Evolutionary conservation across 2,888 invertebrate species (phyloP), one percentile per base, ranked within the genome.

Genomic region (Drosophila maculinotata): DNA sequence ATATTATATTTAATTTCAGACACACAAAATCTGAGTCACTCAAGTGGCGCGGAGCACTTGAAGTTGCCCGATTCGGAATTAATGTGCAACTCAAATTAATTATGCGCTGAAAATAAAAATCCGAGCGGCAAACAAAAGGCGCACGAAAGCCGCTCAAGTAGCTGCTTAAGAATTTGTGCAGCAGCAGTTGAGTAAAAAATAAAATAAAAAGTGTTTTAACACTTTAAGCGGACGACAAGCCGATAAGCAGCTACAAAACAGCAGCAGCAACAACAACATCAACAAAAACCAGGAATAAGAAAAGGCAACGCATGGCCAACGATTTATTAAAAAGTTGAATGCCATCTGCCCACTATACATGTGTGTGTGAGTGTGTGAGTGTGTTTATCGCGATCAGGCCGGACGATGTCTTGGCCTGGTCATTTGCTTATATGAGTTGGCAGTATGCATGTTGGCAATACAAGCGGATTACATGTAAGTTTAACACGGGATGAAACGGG

Each of bases 401-500:
- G 69, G 41, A 45, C 74, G 59, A 42, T 64, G 69, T 83, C 62
- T 71, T 80, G 84, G 76, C 73, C 79, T 71, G 84, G 87, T 71
- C 78, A 87, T 84, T 87, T 84, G 78, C 80, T 57, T 60, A 84
- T 87, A 87, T 81, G 87, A 81, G 87, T 84, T 87, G 87, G 87
- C 87, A 87, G 69, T 66, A 65, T 62, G 63, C 60, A 60, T 63
- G 63, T 57, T 60, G 76, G 70, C 71, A 59, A 60, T 53, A 60
- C 71, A 67, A 64, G 58, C 76, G 72, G 82, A 75, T 80, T 85
- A 85, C 79, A 75, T 35, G 69, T 38, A 54, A 60, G 38, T 42
- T 64, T 41, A 39, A 75, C 59, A 42, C 42, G 63, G 36, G 36
- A 53, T 49, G 20, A 54, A 10, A 20, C 12, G 53, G 6, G n/a